These are phyloP conservation scores for Hypolimnas misippus DNA, from an alignment of 2,888 invertebrate genomes.

Conservation along the genomic window DNA sequence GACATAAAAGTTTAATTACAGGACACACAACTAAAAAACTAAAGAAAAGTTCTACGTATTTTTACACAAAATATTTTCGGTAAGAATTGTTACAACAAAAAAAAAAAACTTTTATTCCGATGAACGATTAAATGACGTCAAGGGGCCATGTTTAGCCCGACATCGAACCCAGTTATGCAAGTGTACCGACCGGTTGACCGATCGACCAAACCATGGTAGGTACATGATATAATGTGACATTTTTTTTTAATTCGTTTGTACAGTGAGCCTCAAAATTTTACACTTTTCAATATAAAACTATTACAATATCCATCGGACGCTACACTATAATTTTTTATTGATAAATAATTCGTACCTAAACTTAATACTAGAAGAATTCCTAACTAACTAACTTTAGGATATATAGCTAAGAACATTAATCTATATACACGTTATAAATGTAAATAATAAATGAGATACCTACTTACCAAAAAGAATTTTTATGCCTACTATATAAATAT, in stretches of 20 bases:
- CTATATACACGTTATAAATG: too few relatives aligned
- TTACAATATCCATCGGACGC: too few relatives aligned
- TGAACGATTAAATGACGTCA: constrained; percentile 1
- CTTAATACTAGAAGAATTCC: too few relatives aligned
- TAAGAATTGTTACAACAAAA: background rate
- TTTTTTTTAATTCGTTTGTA: background rate
- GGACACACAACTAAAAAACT: too few relatives aligned
- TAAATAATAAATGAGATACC: too few relatives aligned
- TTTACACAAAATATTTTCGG: background rate
- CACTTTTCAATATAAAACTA: too few relatives aligned
- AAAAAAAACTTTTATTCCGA: background rate
- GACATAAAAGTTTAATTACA: too few relatives aligned
- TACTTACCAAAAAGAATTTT: background rate
- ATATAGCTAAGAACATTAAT: too few relatives aligned
- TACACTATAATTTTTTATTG: too few relatives aligned
- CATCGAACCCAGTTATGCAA: constrained; percentile 16
- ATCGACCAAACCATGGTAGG: constrained; percentile 12
- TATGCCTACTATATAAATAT: background rate
- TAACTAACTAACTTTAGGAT: too few relatives aligned
- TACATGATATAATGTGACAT: constrained; percentile 9
- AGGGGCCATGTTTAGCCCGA: constrained; percentile 6
- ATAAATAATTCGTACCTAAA: too few relatives aligned
- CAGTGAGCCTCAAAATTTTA: background rate
- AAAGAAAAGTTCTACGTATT: too few relatives aligned
- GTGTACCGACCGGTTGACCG: constrained; percentile 3